Base-by-base conservation (phyloP, 2,888 invertebrate species). In the Coremacera marginata region DNA sequence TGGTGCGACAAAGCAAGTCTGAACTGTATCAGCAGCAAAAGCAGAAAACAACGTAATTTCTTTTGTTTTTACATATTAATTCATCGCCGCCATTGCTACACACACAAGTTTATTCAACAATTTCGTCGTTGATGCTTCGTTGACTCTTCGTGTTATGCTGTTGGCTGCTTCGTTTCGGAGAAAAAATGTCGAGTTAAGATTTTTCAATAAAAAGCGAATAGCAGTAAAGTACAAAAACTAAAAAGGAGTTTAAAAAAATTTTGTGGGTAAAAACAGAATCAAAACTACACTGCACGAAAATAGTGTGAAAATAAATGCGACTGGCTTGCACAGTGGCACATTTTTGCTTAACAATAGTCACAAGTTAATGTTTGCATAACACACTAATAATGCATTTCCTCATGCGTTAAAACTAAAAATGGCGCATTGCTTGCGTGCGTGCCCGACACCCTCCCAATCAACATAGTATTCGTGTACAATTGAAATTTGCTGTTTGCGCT, bases 11-110 rank as follows among this genome's bases (percentile, higher is more conserved):
- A 16, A 60, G 51, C 19, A 57, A 31, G 14, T 44, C 8, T 14
- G n/a, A 63, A 27, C n/a, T 19, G n/a, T n/a, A 73, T n/a, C 19
- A 51, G 49, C n/a, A 51, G 57, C 11, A n/a, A 55, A 31, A 55
- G 37, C 14, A 52, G n/a, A 65, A 34, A 37, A 65, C 16, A 37
- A 22, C 49, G 44, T 77, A 72, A 77, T 77, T 77, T 72, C 77
- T 77, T 77, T 77, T 77, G 77, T 77, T 77, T 77, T 77, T 77
- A 77, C 51, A 71, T 73, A 77, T 77, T 67, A 77, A 77, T 77
- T 77, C 72, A 77, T 77, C 77, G 77, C 70, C 72, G 76, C 77
- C 77, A 76, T 76, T 76, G 76, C 70, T 63, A 70, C 76, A 76
- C 76, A 76, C 76, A 71, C 70, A 52, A 52, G 31, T 74, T 74